Evolutionary conservation across 2,113 vertebrate genomes (phyloP), one percentile per base, ranked within the genome.

Genomic region (Sander lucioperca): DNA sequence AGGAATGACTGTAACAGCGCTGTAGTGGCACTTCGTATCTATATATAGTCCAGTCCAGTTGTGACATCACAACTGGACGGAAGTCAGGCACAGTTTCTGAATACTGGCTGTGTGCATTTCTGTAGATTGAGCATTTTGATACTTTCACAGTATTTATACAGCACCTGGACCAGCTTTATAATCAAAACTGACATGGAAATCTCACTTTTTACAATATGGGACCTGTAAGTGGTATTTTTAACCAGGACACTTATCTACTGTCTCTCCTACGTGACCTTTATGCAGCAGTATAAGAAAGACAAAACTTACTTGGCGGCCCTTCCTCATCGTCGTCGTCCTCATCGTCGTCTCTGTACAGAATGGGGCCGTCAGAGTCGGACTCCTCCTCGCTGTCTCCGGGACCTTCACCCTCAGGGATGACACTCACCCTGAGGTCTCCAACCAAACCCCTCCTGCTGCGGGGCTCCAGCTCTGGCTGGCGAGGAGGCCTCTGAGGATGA

Each of bases 341-440:
- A 0, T 92, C 91, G 0, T 94, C 94, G 0, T 98, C 97, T 94
- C 96, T 96, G 92, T 99, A 99, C 2, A 94, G 93, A 90, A 99
- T 91, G 19, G 97, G 96, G 11, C 98, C 97, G 33, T 99, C 98
- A 0, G 97, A 98, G 92, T 99, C 98, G 0, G 95, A 97, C 73
- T 97, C 97, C 0, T 92, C 92, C 74, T 90, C 96, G 0, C 94
- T 96, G 74, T 97, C 93, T 33, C 88, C 93, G n/a, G 74, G 94
- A 1, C 76, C 90, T 3, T 57, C 27, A 0, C 91, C 92, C 13
- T 93, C 96, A 0, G 95, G 97, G 86, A 97, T 95, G 33, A 95
- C 88, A 1, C 92, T 93, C 59, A 97, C 96, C 57, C 94, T 89
- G 10, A 94, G 91, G 75, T 97, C 96, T 56, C 90, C 96, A 33